These are phyloP conservation scores for Bemisia tabaci DNA, from an alignment of 1,140 invertebrate genomes.

Conservation along the genomic window DNA sequence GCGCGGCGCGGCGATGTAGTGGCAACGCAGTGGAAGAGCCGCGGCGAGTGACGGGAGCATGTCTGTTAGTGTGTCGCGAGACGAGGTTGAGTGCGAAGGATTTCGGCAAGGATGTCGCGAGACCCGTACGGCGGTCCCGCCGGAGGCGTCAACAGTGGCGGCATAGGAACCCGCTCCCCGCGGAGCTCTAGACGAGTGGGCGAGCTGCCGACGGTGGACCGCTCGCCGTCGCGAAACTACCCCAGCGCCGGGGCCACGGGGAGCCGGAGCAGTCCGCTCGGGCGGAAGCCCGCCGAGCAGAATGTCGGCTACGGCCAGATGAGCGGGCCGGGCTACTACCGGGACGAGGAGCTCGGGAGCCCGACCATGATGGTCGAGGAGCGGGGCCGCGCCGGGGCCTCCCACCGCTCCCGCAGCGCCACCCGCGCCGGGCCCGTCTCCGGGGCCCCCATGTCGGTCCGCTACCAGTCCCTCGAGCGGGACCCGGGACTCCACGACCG, in stretches of 20 bases:
- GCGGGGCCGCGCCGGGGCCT: conserved; percentile 33
- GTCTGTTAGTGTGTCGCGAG: too few relatives aligned
- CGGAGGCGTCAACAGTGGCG: conserved; percentile 35
- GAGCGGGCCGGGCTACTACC: conserved; percentile 42
- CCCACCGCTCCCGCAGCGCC: conserved; percentile 45
- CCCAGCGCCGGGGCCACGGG: conserved; percentile 34
- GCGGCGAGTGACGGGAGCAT: too few relatives aligned
- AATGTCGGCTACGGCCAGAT: neutral
- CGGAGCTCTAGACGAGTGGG: conserved; percentile 44
- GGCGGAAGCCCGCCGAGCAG: conserved; percentile 1
- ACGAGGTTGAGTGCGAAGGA: too few relatives aligned
- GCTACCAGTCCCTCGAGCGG: conserved; percentile 65
- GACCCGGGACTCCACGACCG: conserved; percentile 46
- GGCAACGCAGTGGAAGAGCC: too few relatives aligned
- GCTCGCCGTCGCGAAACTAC: conserved; percentile 60
- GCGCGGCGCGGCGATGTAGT: too few relatives aligned
- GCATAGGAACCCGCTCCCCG: conserved; percentile 42
- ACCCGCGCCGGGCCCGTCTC: conserved; percentile 37
- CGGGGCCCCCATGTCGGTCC: conserved; percentile 38
- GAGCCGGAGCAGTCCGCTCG: conserved; percentile 39
- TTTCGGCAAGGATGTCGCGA: too few relatives aligned
- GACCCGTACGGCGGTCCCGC: conserved; percentile 47
- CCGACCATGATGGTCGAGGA: conserved; percentile 40
- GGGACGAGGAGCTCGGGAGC: conserved; percentile 57
- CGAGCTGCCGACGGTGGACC: conserved; percentile 68